Conservation (phyloP, 2,113 vertebrate species). For the Nymphicus hollandicus region DNA sequence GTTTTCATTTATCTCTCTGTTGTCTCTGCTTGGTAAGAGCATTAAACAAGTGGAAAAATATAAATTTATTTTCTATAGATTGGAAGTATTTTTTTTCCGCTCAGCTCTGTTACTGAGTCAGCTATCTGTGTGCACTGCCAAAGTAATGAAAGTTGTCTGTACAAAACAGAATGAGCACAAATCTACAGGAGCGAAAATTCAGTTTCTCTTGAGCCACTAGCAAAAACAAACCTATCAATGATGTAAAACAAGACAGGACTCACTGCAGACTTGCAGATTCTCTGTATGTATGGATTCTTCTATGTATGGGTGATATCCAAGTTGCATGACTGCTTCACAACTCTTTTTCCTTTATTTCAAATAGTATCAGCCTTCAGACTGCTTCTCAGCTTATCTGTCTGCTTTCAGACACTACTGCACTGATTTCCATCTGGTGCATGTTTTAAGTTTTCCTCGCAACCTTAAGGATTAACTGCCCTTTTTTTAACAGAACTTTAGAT, state of each 20-base stretch:
- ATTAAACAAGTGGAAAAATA: constrained; percentile 5
- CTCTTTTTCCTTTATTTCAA: neutral
- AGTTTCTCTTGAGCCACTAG: constrained; percentile 3
- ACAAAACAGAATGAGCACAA: constrained; percentile 17
- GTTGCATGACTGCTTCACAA: neutral
- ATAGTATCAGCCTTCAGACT: neutral
- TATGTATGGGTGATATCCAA: neutral
- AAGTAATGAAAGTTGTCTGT: constrained; percentile 19
- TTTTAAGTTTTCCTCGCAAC: neutral
- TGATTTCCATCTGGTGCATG: constrained; percentile 29
- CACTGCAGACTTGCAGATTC: neutral
- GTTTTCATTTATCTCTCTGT: neutral
- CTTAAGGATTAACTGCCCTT: neutral
- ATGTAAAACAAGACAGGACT: neutral
- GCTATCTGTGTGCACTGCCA: neutral
- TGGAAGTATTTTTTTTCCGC: neutral
- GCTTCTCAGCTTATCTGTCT: neutral
- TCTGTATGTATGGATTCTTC: neutral
- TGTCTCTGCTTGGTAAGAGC: neutral
- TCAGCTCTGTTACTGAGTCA: constrained; percentile 4
- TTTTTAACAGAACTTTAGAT: neutral
- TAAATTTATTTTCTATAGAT: neutral
- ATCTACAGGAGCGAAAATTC: constrained; percentile 20
- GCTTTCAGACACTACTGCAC: constrained; percentile 27
- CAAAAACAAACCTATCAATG: neutral